phyloP scores from a whole-genome alignment of 2,888 invertebrate genomes.

The Aphodius sticticus region DNA sequence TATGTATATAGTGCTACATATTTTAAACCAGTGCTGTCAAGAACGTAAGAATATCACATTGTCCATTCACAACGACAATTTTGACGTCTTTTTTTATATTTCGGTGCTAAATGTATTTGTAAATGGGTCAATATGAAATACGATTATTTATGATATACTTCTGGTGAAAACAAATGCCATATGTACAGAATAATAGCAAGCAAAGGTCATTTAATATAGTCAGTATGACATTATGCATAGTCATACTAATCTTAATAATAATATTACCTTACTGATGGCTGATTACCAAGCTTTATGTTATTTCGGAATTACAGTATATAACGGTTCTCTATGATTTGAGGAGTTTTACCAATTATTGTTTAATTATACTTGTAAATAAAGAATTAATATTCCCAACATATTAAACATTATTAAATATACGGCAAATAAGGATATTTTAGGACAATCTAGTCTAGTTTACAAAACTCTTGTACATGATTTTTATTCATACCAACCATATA shows the following conservation, averaged over 20 bases:
- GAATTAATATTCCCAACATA: neutral
- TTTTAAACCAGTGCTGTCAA: neutral
- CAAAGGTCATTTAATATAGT: neutral
- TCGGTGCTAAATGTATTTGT: slow-evolving; percentile 13
- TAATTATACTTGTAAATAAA: neutral
- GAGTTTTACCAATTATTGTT: neutral
- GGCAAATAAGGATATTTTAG: neutral
- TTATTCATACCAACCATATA: too few relatives aligned
- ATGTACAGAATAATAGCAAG: slow-evolving; percentile 17
- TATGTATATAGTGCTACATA: neutral
- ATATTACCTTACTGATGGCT: neutral
- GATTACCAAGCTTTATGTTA: neutral
- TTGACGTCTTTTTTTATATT: slow-evolving; percentile 16
- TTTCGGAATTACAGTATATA: neutral
- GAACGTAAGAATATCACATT: slow-evolving; percentile 6
- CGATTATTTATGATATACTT: neutral
- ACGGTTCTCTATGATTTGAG: neutral
- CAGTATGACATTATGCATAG: neutral
- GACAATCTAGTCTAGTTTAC: neutral
- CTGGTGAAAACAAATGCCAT: slow-evolving; percentile 16
- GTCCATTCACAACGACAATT: slow-evolving; percentile 4
- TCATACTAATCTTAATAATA: neutral
- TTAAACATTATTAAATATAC: neutral
- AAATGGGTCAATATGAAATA: neutral
- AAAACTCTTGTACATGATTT: neutral